Percentiles rank a stretch among this genome's conserved stretches.
phyloP scores from a whole-genome alignment of 2,888 invertebrate genomes.

The Allygus modestus region DNA sequence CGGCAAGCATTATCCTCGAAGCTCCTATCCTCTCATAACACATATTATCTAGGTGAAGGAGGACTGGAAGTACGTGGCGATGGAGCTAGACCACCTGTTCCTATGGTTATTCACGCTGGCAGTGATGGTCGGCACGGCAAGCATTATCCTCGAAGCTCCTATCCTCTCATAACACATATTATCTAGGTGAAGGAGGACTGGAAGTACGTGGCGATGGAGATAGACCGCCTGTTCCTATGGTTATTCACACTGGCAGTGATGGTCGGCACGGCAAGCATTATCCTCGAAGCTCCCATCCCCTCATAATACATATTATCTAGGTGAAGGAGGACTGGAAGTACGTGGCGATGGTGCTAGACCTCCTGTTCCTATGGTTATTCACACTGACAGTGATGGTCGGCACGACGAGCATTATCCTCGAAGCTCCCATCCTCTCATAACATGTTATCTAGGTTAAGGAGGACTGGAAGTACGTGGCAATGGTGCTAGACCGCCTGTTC shows the following conservation, averaged over 20 bases:
- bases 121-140: conserved; percentile 95
- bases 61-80: conserved; percentile 99
- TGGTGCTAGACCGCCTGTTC: conserved; percentile 97
- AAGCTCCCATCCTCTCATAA: conserved; percentile 88
- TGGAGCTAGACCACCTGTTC: conserved; percentile 97
- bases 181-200: conserved; percentile 99
- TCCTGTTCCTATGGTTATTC: conserved; percentile 94
- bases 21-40: conserved; percentile 86
- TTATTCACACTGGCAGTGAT: conserved; percentile 97
- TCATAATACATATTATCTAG: no score
- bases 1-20: conserved; percentile 95
- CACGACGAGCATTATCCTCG: conserved; percentile 95
- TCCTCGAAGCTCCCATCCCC: conserved; percentile 94
- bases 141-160: conserved; percentile 96
- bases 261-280: no score
- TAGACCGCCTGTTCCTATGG: conserved; percentile 97
- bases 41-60: conserved; percentile 87
- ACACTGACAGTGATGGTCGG: conserved; percentile 96
- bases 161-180: conserved; percentile 81
- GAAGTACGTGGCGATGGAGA: conserved; percentile 99
- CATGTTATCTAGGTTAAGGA: conserved; percentile 86
- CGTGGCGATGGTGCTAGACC: conserved; percentile 93
- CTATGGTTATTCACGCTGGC: conserved; percentile 98
- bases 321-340: conserved; percentile 99
- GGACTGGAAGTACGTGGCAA: conserved; percentile 99